Percentiles rank a stretch among this genome's conserved stretches.
phyloP scores from a whole-genome alignment of 2,888 invertebrate genomes.

The Lasioglossum vierecki region DNA sequence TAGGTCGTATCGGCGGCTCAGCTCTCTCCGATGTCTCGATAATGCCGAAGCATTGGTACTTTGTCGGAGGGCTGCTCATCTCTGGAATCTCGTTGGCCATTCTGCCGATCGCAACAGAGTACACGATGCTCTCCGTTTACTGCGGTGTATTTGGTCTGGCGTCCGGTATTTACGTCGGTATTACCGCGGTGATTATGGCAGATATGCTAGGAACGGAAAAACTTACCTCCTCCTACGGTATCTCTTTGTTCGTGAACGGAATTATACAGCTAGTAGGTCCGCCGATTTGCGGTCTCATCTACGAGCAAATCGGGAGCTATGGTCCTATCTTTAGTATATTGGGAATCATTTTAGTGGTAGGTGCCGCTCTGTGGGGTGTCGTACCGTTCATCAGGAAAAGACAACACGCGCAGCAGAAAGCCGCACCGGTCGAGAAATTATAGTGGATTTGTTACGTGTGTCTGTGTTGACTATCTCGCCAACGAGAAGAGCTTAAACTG shows the following conservation, averaged over 20 bases:
- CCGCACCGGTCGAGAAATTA: slow-evolving; percentile 59
- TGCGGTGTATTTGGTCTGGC: slow-evolving; percentile 92
- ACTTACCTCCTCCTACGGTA: slow-evolving; percentile 94
- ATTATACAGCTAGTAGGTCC: slow-evolving; percentile 92
- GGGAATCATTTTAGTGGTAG: slow-evolving; percentile 89
- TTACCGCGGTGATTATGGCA: slow-evolving; percentile 94
- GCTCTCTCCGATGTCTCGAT: slow-evolving; percentile 91
- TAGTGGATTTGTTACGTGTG: slow-evolving; percentile 38
- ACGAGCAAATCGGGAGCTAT: slow-evolving; percentile 87
- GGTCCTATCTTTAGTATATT: slow-evolving; percentile 90
- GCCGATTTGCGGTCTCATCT: slow-evolving; percentile 92
- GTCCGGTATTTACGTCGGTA: slow-evolving; percentile 93
- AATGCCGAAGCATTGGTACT: slow-evolving; percentile 93
- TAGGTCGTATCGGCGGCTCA: slow-evolving; percentile 93
- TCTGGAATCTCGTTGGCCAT: slow-evolving; percentile 91
- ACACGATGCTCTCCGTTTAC: slow-evolving; percentile 87
- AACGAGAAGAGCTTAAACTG: slow-evolving; percentile 40
- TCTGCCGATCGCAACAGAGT: slow-evolving; percentile 89
- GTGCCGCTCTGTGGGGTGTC: slow-evolving; percentile 90
- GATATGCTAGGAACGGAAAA: slow-evolving; percentile 94
- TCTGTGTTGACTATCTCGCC: slow-evolving; percentile 1
- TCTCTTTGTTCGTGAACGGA: slow-evolving; percentile 93
- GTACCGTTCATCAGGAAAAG: slow-evolving; percentile 88
- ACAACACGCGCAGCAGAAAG: slow-evolving; percentile 54
- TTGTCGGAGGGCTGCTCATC: slow-evolving; percentile 90